Evolutionary conservation across 2,797 vertebrate species (phyloP), one percentile per base, ranked within the genome.

Genomic region (Adelosebastes latens): DNA sequence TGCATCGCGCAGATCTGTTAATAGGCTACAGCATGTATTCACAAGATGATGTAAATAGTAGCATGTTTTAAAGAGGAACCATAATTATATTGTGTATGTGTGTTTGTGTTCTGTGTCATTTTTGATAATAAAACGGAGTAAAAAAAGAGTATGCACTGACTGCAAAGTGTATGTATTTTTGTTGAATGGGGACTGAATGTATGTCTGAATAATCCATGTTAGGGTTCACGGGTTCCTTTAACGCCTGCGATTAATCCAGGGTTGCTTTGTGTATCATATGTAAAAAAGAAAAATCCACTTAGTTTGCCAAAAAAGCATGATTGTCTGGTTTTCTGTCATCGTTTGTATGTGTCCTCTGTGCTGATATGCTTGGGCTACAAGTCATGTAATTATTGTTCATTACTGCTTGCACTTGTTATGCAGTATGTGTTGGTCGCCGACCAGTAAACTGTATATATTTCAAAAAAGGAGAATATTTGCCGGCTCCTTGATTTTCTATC

Each of bases 21-120:
- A 92, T 96, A 93, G 69, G 88, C 92, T 87, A 95, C 90, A 96
- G 97, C 98, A 98, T 97, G 97, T 89, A 92, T 39, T 93, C 94
- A 95, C 93, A 95, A 93, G 72, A 91, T 72, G 82, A 91, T 96
- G 96, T 97, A 97, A 94, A 97, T 94, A 97, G 95, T 87, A 93
- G 97, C 98, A 98, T 97, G 98, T 96, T 94, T 92, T 90, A 82
- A 96, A 93, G 91, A 92, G 90, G 91, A 93, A 92, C 71, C 79
- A 91, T 93, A 86, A 93, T 87, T 94, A 93, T 93, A 94, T 94
- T 94, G 94, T 96, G 94, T 94, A 93, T 84, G 91, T 95, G 93
- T 93, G 92, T 94, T 93, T 95, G 94, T 96, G 95, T 94, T 95
- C 92, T 92, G 92, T 95, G 91, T 94, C 91, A 84, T 92, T 95